These are phyloP conservation scores for Philonicus albiceps DNA, from an alignment of 2,888 invertebrate genomes.

Conservation along the genomic window DNA sequence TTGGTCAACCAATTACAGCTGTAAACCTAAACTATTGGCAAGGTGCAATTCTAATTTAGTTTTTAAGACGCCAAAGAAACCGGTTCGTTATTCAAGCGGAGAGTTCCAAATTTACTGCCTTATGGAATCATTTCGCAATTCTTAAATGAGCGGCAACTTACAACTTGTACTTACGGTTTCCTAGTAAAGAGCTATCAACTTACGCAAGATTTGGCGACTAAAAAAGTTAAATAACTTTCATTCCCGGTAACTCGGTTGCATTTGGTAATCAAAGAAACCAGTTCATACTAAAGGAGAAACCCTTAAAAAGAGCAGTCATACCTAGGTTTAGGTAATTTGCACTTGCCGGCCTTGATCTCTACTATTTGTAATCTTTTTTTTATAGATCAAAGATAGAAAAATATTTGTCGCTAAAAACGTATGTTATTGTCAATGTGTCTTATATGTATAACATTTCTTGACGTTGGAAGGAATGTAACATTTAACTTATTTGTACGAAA, in stretches of 20 bases:
- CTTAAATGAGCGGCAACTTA: neutral
- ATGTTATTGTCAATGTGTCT: neutral
- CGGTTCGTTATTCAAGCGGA: neutral
- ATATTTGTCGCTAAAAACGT: neutral
- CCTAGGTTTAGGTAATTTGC: neutral
- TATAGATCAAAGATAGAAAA: neutral
- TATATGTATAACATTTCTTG: neutral
- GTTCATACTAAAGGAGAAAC: neutral
- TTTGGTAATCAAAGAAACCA: neutral
- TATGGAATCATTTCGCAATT: neutral
- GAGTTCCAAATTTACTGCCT: neutral
- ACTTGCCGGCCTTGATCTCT: neutral
- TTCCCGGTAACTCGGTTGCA: neutral
- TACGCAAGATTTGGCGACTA: neutral
- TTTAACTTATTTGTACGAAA: neutral
- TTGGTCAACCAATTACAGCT: neutral
- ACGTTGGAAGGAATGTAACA: neutral
- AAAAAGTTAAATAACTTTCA: neutral
- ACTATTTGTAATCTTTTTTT: neutral
- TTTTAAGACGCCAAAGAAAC: neutral
- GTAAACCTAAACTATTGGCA: neutral
- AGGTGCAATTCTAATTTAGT: neutral
- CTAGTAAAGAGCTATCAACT: neutral
- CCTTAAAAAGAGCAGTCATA: neutral
- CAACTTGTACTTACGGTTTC: neutral